Conservation (phyloP, 1,140 invertebrate genomes). For the Trichonephila clavata region DNA sequence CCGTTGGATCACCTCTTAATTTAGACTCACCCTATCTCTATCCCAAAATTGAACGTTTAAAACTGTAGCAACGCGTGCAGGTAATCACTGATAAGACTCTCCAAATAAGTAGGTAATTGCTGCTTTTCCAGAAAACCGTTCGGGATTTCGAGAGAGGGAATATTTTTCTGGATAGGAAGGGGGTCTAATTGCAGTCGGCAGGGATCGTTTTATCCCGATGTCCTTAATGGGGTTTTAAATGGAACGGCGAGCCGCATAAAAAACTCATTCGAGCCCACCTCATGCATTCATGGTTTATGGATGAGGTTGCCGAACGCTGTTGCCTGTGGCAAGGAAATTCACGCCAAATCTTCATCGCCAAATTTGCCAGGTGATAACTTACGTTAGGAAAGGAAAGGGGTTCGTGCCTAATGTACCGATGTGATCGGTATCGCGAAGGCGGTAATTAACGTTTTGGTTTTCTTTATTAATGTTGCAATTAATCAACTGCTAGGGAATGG, state of each 20-base stretch:
- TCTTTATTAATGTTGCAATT: background rate
- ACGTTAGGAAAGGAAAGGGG: background rate
- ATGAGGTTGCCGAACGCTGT: conserved; percentile 58
- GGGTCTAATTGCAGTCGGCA: conserved; percentile 65
- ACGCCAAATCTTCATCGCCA: conserved; percentile 44
- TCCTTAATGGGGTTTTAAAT: conserved; percentile 70
- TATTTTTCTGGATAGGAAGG: conserved; percentile 44
- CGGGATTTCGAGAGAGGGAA: background rate
- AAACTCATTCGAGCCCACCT: conserved; percentile 62
- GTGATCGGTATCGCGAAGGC: background rate
- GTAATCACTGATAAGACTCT: conserved; percentile 39
- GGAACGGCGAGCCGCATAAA: conserved; percentile 66
- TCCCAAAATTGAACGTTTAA: conserved; percentile 1
- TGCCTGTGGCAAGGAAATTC: conserved; percentile 33
- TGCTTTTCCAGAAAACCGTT: conserved; percentile 33
- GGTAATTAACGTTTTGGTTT: background rate
- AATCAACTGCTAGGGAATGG: background rate
- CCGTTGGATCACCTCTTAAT: conserved; percentile 48
- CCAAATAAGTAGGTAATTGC: conserved; percentile 49
- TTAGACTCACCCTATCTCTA: conserved; percentile 29
- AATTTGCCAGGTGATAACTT: conserved; percentile 18
- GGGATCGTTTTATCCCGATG: conserved; percentile 60
- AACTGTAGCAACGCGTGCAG: conserved; percentile 12
- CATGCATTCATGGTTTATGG: conserved; percentile 72
- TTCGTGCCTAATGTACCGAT: conserved; percentile 21